Percentiles rank a stretch among this genome's conserved stretches.
Evolutionary conservation across 1,140 invertebrate genomes (phyloP).

Genomic region (Cydia fagiglandana): DNA sequence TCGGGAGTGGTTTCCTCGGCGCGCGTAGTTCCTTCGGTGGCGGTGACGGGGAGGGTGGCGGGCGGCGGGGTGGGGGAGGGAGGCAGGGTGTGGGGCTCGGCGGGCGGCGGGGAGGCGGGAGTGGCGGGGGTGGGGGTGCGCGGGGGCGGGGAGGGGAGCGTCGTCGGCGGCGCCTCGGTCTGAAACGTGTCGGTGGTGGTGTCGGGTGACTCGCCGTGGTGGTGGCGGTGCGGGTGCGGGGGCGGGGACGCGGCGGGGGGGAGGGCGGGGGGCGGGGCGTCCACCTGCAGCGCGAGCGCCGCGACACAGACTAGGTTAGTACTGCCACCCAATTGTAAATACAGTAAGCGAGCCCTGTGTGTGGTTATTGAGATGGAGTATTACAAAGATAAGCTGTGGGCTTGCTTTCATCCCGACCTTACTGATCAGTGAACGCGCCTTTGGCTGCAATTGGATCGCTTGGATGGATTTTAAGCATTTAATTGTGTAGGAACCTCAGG

Average conservation of each 20-base stretch:
- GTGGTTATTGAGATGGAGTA: constrained; percentile 42
- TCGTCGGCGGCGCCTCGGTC: constrained; percentile 57
- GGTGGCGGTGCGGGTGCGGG: constrained; percentile 70
- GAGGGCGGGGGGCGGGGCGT: constrained; percentile 40
- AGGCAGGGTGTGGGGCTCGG: constrained; percentile 26
- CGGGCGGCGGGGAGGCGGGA: too few species aligned
- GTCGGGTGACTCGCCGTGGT: constrained; percentile 61
- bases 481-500: not conserved
- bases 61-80: constrained; percentile 30
- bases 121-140: constrained; percentile 31
- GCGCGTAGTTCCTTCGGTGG: constrained; percentile 50
- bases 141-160: constrained; percentile 37
- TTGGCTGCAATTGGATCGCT: not conserved
- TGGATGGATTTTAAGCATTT: not conserved
- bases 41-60: constrained; percentile 39
- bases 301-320: constrained; percentile 70
- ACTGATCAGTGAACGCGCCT: not conserved
- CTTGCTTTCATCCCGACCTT: not conserved
- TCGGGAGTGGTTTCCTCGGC: constrained; percentile 64
- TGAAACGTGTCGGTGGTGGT: constrained; percentile 71
- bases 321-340: constrained; percentile 53
- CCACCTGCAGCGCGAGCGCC: constrained; percentile 66
- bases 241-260: constrained; percentile 48
- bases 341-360: constrained; percentile 40
- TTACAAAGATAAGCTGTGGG: not conserved